phyloP scores from a whole-genome alignment of 2,888 invertebrate genomes.

The Agonopterix arenella region DNA sequence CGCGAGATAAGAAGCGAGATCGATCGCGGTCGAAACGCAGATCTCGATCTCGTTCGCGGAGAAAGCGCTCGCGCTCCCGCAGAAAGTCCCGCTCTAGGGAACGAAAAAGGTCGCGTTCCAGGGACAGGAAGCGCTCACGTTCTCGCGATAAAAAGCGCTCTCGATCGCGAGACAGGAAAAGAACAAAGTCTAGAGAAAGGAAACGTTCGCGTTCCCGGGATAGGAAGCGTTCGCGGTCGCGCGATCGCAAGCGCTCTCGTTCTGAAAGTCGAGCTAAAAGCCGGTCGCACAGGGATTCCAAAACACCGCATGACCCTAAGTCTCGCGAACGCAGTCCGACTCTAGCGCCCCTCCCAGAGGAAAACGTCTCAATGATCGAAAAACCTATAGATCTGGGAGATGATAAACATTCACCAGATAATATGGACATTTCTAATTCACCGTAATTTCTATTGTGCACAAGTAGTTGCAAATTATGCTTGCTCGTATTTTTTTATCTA shows the following conservation, averaged over 20 bases:
- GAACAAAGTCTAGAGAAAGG: conserved; percentile 62
- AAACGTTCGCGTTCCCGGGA: conserved; percentile 68
- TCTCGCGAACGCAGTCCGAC: conserved; percentile 57
- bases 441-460: conserved; percentile 60
- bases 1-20: conserved; percentile 61
- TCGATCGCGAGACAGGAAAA: conserved; percentile 68
- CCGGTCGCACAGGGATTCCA: conserved; percentile 56
- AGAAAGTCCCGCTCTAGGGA: conserved; percentile 55
- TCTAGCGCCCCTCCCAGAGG: conserved; percentile 40
- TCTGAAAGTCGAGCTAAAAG: conserved; percentile 64
- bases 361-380: conserved; percentile 36
- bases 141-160: conserved; percentile 78
- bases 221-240: conserved; percentile 57
- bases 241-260: conserved; percentile 62
- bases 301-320: conserved; percentile 53
- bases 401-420: conserved; percentile 80
- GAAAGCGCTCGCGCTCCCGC: conserved; percentile 69
- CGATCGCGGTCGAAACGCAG: conserved; percentile 78
- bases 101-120: conserved; percentile 59
- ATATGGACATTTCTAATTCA: conserved; percentile 89
- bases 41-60: conserved; percentile 73
- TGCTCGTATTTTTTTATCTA: conserved; percentile 4
- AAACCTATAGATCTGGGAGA: conserved; percentile 34
- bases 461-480: conserved; percentile 1
- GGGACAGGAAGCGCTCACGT: conserved; percentile 76